Base-by-base conservation (phyloP, 1,140 invertebrate species). In the Drosophila funebris region DNA sequence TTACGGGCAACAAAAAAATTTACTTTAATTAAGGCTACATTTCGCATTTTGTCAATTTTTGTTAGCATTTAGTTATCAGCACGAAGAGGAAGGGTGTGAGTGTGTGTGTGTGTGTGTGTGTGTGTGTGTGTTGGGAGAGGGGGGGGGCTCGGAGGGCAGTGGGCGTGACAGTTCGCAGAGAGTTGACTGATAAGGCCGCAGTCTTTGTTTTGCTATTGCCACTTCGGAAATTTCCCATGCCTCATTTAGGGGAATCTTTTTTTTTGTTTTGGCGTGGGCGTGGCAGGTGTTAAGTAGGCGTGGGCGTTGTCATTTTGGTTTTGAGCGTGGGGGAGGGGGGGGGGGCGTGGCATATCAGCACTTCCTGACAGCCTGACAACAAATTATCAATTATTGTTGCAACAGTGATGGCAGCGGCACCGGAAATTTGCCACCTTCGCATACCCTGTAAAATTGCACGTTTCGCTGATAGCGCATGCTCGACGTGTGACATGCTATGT, bases 321-420 rank as follows among this genome's bases (percentile, higher is more conserved):
- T 2, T 24, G 41, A 1, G 39, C 0, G 8, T 6, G 8, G 3
- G 1, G 6, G 14, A 1, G 4, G 14, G 4, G n/a, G 6, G 41
- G 18, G 7, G 16, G 14, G 13, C 11, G 62, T n/a, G 53, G 36
- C 62, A 43, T 72, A 66, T 58, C 56, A 73, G 57, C 58, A 57
- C 71, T 74, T 74, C 71, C 71, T 69, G 66, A 27, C 50, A 62
- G 70, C 41, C 33, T 41, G 48, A 14, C 48, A 61, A 22, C 60
- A 64, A 67, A 72, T 66, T 72, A 62, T 73, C 66, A 62, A 73
- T 69, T 48, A 64, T 62, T 62, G 56, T 41, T 58, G 44, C 36
- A 64, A 14, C 11, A 29, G 31, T 20, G 27, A 22, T 13, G 14
- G 20, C n/a, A 44, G 11, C 43, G 33, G 31, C 56, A 41, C 31